Percentiles rank a stretch among this genome's conserved stretches.
Conservation (phyloP, 1,140 invertebrate genomes). For the Gonioctena quinquepunctata region DNA sequence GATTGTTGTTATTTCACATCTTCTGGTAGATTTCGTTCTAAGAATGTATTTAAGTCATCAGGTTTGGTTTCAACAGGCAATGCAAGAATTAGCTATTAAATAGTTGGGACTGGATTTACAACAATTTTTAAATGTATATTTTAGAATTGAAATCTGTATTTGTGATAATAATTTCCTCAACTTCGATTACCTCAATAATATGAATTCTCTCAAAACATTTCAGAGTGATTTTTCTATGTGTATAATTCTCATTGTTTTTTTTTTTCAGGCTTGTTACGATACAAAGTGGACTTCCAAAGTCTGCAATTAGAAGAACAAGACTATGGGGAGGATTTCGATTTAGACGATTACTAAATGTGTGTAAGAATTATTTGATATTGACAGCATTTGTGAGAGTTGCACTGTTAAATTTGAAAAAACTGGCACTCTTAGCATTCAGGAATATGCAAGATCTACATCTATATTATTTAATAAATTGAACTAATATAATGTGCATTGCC, state of each 20-base stretch:
- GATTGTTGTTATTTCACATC: too few species aligned
- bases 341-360: constrained; percentile 86
- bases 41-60: too few species aligned
- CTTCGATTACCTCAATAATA: too few species aligned
- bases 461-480: neutral
- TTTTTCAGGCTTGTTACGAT: constrained; percentile 89
- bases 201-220: too few species aligned
- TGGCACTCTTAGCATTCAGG: neutral
- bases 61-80: too few species aligned
- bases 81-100: too few species aligned
- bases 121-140: neutral
- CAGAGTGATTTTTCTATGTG: too few species aligned
- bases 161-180: too few species aligned
- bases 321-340: constrained; percentile 80
- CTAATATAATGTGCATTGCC: neutral
- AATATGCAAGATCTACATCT: constrained; percentile 1
- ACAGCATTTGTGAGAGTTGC: constrained; percentile 43
- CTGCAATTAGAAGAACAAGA: constrained; percentile 90
- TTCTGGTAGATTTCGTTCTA: too few species aligned
- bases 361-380: constrained; percentile 13
- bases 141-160: too few species aligned
- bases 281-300: constrained; percentile 98
- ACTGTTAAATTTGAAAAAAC: constrained; percentile 13
- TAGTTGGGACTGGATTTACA: too few species aligned
- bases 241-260: constrained; percentile 20